Percentiles rank a stretch among this genome's conserved stretches.
Conservation (phyloP, 2,797 vertebrate species). For the Podargus strigoides region DNA sequence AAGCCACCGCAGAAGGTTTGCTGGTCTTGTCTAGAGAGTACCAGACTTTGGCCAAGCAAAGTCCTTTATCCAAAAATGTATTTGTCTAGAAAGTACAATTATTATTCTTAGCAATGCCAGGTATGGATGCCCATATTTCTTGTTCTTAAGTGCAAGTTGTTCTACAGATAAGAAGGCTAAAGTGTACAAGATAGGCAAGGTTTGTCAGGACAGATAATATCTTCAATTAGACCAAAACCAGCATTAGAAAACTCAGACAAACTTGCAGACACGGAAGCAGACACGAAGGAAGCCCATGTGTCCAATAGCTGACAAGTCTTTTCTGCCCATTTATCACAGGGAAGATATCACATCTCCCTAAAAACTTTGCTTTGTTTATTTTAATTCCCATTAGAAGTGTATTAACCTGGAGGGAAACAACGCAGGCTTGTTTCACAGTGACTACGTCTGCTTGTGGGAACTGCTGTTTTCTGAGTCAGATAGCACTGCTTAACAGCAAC, state of each 20-base stretch:
- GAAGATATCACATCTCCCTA: neutral
- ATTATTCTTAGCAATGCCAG: slow-evolving; percentile 13
- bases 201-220: slow-evolving; percentile 45
- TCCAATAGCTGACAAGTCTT: neutral
- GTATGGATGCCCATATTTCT: slow-evolving; percentile 16
- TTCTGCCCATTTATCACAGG: neutral
- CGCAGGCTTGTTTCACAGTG: neutral
- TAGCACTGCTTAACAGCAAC: neutral
- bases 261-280: slow-evolving; percentile 23
- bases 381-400: neutral
- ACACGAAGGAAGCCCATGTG: neutral
- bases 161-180: slow-evolving; percentile 26
- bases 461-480: neutral
- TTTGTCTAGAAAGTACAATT: slow-evolving; percentile 21
- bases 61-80: slow-evolving; percentile 44
- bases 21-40: neutral
- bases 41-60: slow-evolving; percentile 40
- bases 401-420: neutral
- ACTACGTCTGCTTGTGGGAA: no score
- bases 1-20: slow-evolving; percentile 12
- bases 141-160: slow-evolving; percentile 5
- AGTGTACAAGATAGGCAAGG: neutral
- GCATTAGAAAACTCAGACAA: slow-evolving; percentile 3
- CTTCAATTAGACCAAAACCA: slow-evolving; percentile 9
- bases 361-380: neutral